Evolutionary conservation across 2,888 invertebrate genomes (phyloP), one percentile per base, ranked within the genome.

Genomic region (Eumerus sabulonum): DNA sequence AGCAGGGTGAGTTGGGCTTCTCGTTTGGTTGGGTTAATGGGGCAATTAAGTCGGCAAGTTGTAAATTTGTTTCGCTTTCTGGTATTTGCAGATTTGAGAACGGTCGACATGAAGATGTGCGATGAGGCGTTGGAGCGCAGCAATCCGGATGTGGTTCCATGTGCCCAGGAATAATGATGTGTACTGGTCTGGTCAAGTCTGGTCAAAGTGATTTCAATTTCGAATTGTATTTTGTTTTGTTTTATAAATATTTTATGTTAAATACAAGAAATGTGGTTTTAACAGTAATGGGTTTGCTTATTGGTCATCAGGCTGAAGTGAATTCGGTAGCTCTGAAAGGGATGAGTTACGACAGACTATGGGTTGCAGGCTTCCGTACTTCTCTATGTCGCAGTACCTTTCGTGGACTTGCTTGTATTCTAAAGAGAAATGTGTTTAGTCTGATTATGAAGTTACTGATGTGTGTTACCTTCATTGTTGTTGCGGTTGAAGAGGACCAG

Each of bases 351-450:
- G 47, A 47, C 72, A 72, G n/a, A 27, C 53, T 19, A 12, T 45
- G 35, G 72, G 72, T 45, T 64, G 72, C 12, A 72, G 64, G 51
- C 51, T 72, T 14, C 36, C 38, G 27, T 17, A 72, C 35, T n/a
- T 45, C 1, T 44, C 19, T 14, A 19, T 12, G 5, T 57, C 57
- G 38, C 73, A 74, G 19, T 67, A 74, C 0, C 13, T 4, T 27
- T 42, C 16, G 7, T 62, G 44, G 9, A 74, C 38, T 56, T 67
- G 66, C 27, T 17, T 42, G 38, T 62, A 74, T 14, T 56, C 73
- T 74, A 38, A 14, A 17, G 2, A 16, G 9, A 56, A 17, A 35
- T 14, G n/a, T 9, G 12, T 12, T 45, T 17, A 13, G 27, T 27
- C 27, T 27, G 3, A 27, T 2, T 27, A 27, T 27, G 7, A 7